Evolutionary conservation across 2,113 vertebrate species (phyloP).

Genomic region (Notothenia coriiceps): DNA sequence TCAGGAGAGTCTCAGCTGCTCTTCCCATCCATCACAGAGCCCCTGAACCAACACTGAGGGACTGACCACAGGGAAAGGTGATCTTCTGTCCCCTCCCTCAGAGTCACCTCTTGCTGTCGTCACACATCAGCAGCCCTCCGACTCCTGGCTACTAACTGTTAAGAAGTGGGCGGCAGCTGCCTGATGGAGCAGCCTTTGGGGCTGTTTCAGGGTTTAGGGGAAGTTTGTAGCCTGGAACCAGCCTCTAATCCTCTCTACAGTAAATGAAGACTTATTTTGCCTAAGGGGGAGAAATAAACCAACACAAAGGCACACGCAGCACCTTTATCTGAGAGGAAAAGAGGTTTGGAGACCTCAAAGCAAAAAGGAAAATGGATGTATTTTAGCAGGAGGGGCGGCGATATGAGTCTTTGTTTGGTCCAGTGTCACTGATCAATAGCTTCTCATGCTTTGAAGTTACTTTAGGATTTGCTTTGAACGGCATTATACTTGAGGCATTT

Average conservation of each 20-base stretch:
- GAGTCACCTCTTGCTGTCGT: conserved; percentile 64
- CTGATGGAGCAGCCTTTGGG: conserved; percentile 29
- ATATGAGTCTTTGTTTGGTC: conserved; percentile 42
- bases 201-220: conserved; percentile 13
- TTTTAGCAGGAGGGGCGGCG: conserved; percentile 28
- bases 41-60: conserved; percentile 42
- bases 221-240: conserved; percentile 13
- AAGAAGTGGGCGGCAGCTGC: conserved; percentile 51
- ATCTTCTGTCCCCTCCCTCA: conserved; percentile 44
- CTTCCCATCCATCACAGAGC: conserved; percentile 61
- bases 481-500: neutral
- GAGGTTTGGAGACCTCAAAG: conserved; percentile 29
- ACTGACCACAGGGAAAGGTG: conserved; percentile 48
- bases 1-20: conserved; percentile 67
- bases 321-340: conserved; percentile 29
- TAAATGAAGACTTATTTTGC: conserved; percentile 30
- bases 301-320: conserved; percentile 12
- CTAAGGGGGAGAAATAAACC: conserved; percentile 17
- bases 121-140: conserved; percentile 55
- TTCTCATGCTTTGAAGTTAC: conserved; percentile 51
- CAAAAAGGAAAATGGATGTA: conserved; percentile 30
- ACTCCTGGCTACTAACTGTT: conserved; percentile 21
- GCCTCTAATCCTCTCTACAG: conserved; percentile 37
- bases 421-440: conserved; percentile 56
- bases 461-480: neutral